Conservation (phyloP, 2,113 vertebrate genomes). For the Lophura nycthemera region DNA sequence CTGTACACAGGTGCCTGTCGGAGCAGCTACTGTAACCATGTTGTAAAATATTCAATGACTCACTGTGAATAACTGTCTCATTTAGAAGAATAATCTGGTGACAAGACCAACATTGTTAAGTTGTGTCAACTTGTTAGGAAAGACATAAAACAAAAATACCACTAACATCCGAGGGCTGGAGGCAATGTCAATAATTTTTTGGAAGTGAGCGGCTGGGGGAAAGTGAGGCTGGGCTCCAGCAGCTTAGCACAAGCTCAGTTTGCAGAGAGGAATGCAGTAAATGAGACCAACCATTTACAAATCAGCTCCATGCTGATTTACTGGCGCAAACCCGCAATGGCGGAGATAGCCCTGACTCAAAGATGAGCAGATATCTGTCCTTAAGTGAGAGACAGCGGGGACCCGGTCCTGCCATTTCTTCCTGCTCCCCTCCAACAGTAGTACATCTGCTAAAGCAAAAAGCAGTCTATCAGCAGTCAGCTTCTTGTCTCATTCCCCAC, state of each 20-base stretch:
- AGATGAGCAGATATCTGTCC: neutral
- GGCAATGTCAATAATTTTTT: slow-evolving; percentile 46
- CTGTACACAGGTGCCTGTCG: slow-evolving; percentile 38
- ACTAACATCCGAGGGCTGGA: slow-evolving; percentile 57
- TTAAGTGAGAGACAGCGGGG: neutral
- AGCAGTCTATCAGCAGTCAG: neutral
- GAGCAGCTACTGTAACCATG: slow-evolving; percentile 30
- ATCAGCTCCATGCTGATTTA: neutral
- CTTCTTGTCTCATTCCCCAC: accelerated
- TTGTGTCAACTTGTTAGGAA: slow-evolving; percentile 59
- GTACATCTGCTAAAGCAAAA: neutral
- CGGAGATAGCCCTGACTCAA: neutral
- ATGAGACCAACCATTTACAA: neutral
- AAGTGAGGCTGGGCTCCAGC: neutral
- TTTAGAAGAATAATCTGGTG: slow-evolving; percentile 50
- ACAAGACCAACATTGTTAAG: slow-evolving; percentile 66
- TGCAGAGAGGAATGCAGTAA: neutral
- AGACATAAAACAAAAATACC: slow-evolving; percentile 68
- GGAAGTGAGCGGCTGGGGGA: neutral
- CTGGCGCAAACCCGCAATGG: neutral
- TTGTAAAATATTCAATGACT: slow-evolving; percentile 55
- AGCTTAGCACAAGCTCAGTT: slow-evolving; percentile 17
- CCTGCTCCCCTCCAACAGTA: accelerated
- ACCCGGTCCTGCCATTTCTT: neutral
- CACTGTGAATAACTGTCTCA: slow-evolving; percentile 49